Base-by-base conservation (phyloP, 2,888 invertebrate species). In the Drosophila vallismaia region DNA sequence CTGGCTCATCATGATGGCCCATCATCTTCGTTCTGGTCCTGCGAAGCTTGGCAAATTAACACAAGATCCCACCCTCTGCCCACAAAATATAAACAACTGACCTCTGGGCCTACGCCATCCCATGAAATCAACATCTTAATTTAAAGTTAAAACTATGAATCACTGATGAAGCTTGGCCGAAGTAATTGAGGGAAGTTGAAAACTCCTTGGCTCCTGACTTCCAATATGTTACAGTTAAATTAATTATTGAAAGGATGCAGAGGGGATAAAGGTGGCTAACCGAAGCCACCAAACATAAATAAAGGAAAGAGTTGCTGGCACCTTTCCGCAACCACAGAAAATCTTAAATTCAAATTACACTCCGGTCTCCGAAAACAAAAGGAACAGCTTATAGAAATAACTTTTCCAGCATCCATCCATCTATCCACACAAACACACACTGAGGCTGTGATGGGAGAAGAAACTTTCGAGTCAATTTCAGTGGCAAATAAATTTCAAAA, bases 331-430 rank as follows among this genome's bases (percentile, higher is more conserved):
- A 71, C 79, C 88, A 64, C 85, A 86, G 87, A 66, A 85, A 88
- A 85, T 85, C 88, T 85, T 88, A 85, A 85, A 85, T 85, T 85
- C 82, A 85, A 85, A 85, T 88, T 88, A 88, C 88, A 79, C 77
- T 86, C 86, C 79, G 85, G 72, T 58, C 82, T 59, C 79, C 79
- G 19, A 19, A 76, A 71, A 75, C 76, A 75, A 82, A 81, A 73
- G 74, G 77, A 83, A 53, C 77, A 88, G 81, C 77, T 85, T 85
- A 76, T 79, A 76, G 85, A 79, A 82, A 82, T 82, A 87, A 73
- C 74, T 79, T 82, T 64, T 56, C 70, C 77, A 54, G 44, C 36
- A 36, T 36, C 36, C 36, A 36, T 10, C 36, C 36, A 9, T 49
- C 42, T 54, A 59, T n/a, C 56, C 44, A 58, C 38, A 56, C 24